Conservation (phyloP, 2,113 vertebrate species). For the Bos javanicus region DNA sequence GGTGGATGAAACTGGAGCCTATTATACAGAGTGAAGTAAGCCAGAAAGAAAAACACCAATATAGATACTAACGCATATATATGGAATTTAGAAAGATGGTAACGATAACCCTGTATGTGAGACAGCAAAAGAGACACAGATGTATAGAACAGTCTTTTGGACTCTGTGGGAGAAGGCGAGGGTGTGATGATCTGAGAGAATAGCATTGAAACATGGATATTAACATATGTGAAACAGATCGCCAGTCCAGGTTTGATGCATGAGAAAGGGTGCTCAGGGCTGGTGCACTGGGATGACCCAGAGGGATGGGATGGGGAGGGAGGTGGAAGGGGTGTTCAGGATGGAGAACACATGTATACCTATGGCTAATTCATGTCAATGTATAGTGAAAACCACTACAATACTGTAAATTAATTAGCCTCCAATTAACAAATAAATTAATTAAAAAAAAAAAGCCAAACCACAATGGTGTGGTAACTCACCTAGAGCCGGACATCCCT, state of each 20-base stretch:
- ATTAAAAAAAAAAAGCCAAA: rapidly evolving
- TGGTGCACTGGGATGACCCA: neutral
- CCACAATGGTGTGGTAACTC: neutral
- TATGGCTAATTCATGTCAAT: neutral
- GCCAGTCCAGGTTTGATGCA: neutral
- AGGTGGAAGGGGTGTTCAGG: neutral
- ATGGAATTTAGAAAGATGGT: neutral
- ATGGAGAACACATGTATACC: neutral
- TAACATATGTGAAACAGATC: neutral
- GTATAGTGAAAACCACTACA: neutral
- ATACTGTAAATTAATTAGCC: neutral
- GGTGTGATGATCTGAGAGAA: neutral
- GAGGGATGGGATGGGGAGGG: neutral
- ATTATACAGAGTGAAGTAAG: neutral
- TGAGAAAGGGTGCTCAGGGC: neutral
- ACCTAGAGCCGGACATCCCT: neutral
- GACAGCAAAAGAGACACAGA: neutral
- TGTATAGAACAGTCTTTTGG: neutral
- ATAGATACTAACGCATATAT: neutral
- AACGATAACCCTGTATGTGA: neutral
- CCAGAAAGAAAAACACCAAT: neutral
- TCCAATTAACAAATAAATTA: neutral
- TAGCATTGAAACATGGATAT: neutral
- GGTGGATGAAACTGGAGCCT: neutral
- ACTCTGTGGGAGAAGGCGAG: neutral